Evolutionary conservation across 2,797 vertebrate species (phyloP), one percentile per base, ranked within the genome.

Genomic region (Chrosomus eos): DNA sequence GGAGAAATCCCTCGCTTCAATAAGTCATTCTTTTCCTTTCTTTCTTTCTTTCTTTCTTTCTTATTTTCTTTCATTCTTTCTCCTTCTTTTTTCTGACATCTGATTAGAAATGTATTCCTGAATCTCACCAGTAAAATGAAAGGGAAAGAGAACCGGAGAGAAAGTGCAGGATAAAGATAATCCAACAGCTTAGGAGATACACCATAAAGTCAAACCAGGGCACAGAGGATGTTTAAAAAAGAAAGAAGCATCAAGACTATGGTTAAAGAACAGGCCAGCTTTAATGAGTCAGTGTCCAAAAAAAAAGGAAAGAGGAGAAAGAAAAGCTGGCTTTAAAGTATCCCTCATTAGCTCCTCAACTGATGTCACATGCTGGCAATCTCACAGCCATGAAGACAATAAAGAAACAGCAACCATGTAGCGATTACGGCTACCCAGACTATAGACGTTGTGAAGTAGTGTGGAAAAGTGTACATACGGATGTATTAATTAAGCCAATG

Each of bases 51-150:
- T 86, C n/a, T n/a, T 77, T 86, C 14, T 60, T 60, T n/a, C n/a
- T n/a, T n/a, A n/a, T n/a, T n/a, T n/a, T n/a, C n/a, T n/a, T n/a
- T n/a, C n/a, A n/a, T n/a, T n/a, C n/a, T n/a, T n/a, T 62, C 58
- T 53, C 53, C 73, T 75, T 43, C 80, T 85, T 86, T 88, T 83
- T 66, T 18, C 73, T 74, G 84, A 87, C 80, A 84, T 90, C 87
- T 90, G 86, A 90, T 91, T 90, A 91, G 87, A 89, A 90, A 89
- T 87, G 82, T 88, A 90, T 88, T 90, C 77, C 78, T 87, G 83
- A 72, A 88, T 86, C 86, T 78, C 82, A 81, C 58, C 82, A 60
- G 83, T 58, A 85, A 85, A 89, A 86, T 74, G 60, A 81, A 70
- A 80, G 62, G 55, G 87, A 91, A 90, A 93, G 88, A 89, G 89